A percentile compares a stretch with the other conserved stretches of the same genome.
Evolutionary conservation across 2,797 vertebrate genomes (phyloP).

Genomic region (Bucorvus abyssinicus): DNA sequence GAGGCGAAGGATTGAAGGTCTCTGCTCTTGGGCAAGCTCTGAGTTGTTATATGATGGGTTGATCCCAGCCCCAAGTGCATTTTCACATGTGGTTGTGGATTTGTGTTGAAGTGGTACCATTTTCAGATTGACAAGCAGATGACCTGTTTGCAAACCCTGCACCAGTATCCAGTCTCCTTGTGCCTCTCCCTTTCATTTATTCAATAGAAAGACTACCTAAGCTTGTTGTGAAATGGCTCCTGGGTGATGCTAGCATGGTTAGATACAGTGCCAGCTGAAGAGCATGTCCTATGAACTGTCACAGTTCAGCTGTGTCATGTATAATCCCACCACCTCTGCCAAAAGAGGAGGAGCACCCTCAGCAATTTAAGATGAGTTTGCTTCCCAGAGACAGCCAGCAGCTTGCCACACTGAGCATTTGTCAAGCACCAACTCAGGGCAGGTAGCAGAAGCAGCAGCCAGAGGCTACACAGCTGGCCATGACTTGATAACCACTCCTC

Average conservation of each 20-base stretch:
- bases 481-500: not conserved
- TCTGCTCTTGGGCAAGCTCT: not conserved
- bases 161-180: not conserved
- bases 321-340: not conserved
- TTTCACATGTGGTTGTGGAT: not conserved
- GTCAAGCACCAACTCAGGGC: not conserved
- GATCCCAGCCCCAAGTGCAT: rapidly evolving
- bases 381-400: not conserved
- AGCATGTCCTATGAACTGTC: not conserved
- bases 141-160: not conserved
- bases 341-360: not conserved
- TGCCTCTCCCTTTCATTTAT: not conserved
- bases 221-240: not conserved
- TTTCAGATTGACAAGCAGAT: not conserved
- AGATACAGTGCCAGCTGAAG: not conserved
- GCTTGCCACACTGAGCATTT: not conserved
- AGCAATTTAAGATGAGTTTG: not conserved
- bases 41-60: not conserved
- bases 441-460: not conserved
- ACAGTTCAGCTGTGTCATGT: not conserved
- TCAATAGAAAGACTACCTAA: not conserved
- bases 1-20: not conserved
- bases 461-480: not conserved
- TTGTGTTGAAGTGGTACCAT: not conserved
- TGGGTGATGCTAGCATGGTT: not conserved